These are phyloP conservation scores for Coptodon bakossiorum DNA, from an alignment of 2,113 vertebrate genomes.

Conservation along the genomic window DNA sequence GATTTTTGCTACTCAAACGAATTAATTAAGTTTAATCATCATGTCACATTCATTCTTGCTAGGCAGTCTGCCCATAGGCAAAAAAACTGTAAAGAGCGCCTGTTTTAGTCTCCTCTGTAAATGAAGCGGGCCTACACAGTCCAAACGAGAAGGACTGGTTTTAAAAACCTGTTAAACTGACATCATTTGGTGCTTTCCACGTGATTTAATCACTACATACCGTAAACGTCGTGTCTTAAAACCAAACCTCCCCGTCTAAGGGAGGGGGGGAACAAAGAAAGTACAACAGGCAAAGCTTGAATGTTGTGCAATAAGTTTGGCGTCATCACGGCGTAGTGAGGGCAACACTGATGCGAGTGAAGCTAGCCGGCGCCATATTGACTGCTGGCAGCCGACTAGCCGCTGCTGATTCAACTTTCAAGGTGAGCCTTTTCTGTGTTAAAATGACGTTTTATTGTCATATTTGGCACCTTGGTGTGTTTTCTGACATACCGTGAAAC, in stretches of 20 bases:
- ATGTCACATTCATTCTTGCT: neutral
- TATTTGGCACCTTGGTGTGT: rapidly evolving
- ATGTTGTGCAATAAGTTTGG: neutral
- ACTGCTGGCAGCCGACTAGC: slow-evolving; percentile 16
- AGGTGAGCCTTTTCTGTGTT: slow-evolving; percentile 11
- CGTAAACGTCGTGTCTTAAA: neutral
- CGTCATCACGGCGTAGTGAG: neutral
- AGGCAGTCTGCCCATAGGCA: neutral
- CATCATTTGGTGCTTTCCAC: neutral
- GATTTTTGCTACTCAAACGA: neutral
- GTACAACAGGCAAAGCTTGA: neutral
- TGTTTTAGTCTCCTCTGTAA: neutral
- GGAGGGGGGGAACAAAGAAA: neutral
- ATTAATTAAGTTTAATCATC: neutral
- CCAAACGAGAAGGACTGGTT: slow-evolving; percentile 9
- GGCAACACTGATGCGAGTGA: slow-evolving; percentile 7
- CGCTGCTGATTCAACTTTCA: neutral
- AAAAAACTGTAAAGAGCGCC: rapidly evolving
- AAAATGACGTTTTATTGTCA: rapidly evolving
- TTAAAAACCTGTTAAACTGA: neutral
- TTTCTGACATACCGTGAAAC: no score
- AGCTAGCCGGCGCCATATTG: slow-evolving; percentile 1
- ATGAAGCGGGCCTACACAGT: neutral
- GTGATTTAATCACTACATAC: neutral
- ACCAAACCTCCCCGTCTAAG: no score